A percentile compares a stretch with the other conserved stretches of the same genome.
Evolutionary conservation across 2,797 vertebrate species (phyloP).

Genomic region (Takifugu rubripes): DNA sequence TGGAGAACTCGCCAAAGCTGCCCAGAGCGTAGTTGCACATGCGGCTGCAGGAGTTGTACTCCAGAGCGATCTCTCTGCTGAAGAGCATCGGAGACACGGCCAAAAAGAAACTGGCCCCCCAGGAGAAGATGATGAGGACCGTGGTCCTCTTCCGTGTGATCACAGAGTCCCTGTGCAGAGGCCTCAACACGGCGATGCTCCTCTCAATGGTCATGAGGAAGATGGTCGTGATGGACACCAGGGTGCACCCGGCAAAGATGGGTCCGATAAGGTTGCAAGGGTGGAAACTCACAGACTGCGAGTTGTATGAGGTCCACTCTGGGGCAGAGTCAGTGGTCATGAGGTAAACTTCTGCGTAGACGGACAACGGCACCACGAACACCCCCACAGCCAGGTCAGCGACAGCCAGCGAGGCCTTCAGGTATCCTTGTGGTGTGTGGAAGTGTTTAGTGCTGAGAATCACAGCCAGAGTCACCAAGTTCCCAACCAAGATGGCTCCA

Average conservation of each 20-base stretch:
- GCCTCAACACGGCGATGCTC: conserved; percentile 76
- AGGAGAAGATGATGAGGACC: conserved; percentile 73
- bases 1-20: conserved; percentile 51
- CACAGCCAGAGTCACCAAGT: conserved; percentile 76
- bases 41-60: conserved; percentile 79
- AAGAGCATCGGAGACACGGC: conserved; percentile 75
- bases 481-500: conserved; percentile 74
- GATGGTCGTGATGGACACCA: conserved; percentile 81
- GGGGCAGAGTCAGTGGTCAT: conserved; percentile 60
- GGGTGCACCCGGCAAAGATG: conserved; percentile 79
- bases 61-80: conserved; percentile 72
- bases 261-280: conserved; percentile 76
- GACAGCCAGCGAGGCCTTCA: conserved; percentile 79
- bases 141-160: conserved; percentile 76
- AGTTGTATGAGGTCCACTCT: conserved; percentile 65
- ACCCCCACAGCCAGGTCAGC: conserved; percentile 78
- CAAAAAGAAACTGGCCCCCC: conserved; percentile 76
- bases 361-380: conserved; percentile 76
- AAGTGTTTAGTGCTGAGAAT: conserved; percentile 74
- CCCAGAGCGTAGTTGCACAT: conserved; percentile 80
- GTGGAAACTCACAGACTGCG: conserved; percentile 65
- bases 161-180: conserved; percentile 77
- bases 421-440: conserved; percentile 78
- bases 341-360: conserved; percentile 75
- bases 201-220: conserved; percentile 77